Conservation (phyloP, 2,113 vertebrate species). For the Misgurnus anguillicaudatus region DNA sequence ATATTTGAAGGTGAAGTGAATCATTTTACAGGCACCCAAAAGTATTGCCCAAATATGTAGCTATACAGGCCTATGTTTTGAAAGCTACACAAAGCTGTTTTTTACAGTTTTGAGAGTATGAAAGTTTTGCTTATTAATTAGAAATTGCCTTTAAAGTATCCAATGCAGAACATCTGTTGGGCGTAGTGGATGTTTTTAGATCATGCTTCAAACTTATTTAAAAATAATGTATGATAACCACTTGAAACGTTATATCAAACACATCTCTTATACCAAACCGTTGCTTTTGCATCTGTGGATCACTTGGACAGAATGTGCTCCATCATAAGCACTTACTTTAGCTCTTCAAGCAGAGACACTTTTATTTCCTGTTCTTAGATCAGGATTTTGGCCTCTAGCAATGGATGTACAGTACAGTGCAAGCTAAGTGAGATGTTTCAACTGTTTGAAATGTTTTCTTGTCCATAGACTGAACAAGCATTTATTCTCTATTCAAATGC, state of each 20-base stretch:
- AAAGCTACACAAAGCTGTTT: too few species aligned
- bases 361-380: slow-evolving; percentile 46
- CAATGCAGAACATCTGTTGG: neutral
- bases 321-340: slow-evolving; percentile 43
- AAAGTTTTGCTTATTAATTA: too few species aligned
- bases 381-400: slow-evolving; percentile 18
- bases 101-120: too few species aligned
- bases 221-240: neutral
- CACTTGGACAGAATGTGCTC: neutral
- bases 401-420: neutral
- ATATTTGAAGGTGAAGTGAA: neutral
- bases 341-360: slow-evolving; percentile 25
- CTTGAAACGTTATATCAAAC: neutral
- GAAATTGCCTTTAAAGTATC: too few species aligned
- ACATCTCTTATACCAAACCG: neutral
- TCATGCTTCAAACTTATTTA: neutral
- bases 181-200: too few species aligned
- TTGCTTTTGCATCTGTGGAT: slow-evolving; percentile 7
- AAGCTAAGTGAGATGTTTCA: neutral
- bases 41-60: neutral
- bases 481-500: neutral
- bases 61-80: too few species aligned
- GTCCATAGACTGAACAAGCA: neutral
- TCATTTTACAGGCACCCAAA: too few species aligned
- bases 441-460: neutral